phyloP scores from a whole-genome alignment of 2,888 invertebrate species.

The Gymnocheta viridis region DNA sequence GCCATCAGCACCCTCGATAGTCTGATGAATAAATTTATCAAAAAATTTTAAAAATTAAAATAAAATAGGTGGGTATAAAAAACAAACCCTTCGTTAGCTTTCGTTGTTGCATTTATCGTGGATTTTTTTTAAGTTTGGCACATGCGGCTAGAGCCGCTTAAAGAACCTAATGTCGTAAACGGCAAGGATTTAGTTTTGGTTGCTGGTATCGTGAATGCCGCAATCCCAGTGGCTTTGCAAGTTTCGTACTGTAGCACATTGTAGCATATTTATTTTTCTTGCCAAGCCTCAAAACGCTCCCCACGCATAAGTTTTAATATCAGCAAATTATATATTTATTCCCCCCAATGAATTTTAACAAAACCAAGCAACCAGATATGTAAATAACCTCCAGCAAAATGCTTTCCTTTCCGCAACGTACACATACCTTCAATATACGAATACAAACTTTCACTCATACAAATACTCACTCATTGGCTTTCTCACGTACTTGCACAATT shows the following conservation, averaged over 20 bases:
- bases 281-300: background rate
- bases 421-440: background rate
- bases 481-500: background rate
- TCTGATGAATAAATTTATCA: too few species aligned
- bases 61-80: too few species aligned
- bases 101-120: too few species aligned
- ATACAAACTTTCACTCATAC: background rate
- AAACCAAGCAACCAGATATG: conserved; percentile 50
- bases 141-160: too few species aligned
- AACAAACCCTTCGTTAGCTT: too few species aligned
- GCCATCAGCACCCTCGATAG: too few species aligned
- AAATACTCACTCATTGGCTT: background rate
- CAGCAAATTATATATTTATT: conserved; percentile 47
- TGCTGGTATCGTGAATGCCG: too few species aligned
- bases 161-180: too few species aligned
- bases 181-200: too few species aligned
- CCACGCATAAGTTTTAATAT: conserved; percentile 1
- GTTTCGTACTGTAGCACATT: background rate
- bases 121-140: too few species aligned
- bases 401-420: conserved; percentile 20
- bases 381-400: conserved; percentile 64
- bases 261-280: background rate
- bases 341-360: conserved; percentile 53
- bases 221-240: too few species aligned
- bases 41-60: too few species aligned